Percentiles rank a stretch among this genome's conserved stretches.
Evolutionary conservation across 2,797 vertebrate genomes (phyloP).

Genomic region (Heteromormyrus szaboi): DNA sequence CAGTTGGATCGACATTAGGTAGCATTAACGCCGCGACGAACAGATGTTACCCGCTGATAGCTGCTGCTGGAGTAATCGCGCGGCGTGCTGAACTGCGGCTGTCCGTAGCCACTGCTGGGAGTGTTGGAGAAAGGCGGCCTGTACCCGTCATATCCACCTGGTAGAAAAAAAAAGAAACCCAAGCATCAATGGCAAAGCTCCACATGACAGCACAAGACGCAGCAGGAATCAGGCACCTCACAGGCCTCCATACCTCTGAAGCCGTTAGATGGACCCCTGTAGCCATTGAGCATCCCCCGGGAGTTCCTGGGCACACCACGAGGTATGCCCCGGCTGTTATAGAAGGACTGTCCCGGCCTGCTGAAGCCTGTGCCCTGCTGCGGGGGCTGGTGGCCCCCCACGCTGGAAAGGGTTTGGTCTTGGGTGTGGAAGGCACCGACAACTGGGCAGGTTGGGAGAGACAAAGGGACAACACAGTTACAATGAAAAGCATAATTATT

Average conservation of each 20-base stretch:
- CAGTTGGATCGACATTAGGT: neutral
- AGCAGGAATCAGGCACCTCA: neutral
- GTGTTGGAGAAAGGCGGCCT: constrained; percentile 85
- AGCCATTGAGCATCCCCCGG: constrained; percentile 88
- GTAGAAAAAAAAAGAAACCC: neutral
- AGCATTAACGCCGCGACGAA: neutral
- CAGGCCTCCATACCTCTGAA: constrained; percentile 72
- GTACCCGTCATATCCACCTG: constrained; percentile 91
- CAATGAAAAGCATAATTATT: neutral
- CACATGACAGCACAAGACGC: neutral
- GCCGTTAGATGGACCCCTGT: constrained; percentile 87
- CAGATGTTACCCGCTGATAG: constrained; percentile 81
- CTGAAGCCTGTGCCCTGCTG: constrained; percentile 79
- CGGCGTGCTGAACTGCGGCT: constrained; percentile 84
- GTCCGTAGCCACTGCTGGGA: constrained; percentile 88
- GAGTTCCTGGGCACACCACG: constrained; percentile 84
- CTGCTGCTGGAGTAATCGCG: constrained; percentile 85
- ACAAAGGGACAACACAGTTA: neutral
- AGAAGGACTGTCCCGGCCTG: constrained; percentile 84
- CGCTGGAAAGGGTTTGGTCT: constrained; percentile 74
- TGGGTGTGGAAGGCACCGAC: constrained; percentile 90
- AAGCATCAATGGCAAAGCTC: neutral
- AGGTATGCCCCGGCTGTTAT: constrained; percentile 86
- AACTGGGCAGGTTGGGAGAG: constrained; percentile 45
- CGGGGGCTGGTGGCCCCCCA: constrained; percentile 63